These are phyloP conservation scores for Drosophila neutralis DNA, from an alignment of 2,888 invertebrate genomes.

Conservation along the genomic window DNA sequence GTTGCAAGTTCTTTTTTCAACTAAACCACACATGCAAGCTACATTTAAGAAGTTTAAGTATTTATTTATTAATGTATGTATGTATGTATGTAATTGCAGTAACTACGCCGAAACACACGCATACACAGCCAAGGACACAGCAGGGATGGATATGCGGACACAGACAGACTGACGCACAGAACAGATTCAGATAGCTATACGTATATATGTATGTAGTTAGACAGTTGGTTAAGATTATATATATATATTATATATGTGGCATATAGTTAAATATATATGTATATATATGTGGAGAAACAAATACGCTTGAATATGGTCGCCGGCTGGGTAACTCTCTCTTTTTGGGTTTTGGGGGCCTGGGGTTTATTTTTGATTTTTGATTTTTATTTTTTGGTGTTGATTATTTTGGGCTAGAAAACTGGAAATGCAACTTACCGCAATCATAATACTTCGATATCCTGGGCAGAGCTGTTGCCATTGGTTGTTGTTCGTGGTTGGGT, in stretches of 20 bases:
- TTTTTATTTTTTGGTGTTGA: not conserved
- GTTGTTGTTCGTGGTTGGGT: slow-evolving; percentile 51
- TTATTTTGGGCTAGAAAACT: slow-evolving; percentile 13
- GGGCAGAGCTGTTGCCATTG: slow-evolving; percentile 86
- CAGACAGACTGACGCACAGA: slow-evolving; percentile 17
- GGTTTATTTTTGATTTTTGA: not conserved
- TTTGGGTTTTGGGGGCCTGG: slow-evolving; percentile 7
- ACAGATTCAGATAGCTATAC: slow-evolving; percentile 28
- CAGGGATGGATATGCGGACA: not conserved
- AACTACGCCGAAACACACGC: slow-evolving; percentile 9
- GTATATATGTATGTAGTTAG: slow-evolving; percentile 16
- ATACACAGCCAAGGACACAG: slow-evolving; percentile 4
- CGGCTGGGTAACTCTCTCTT: slow-evolving; percentile 27
- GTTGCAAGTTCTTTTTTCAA: slow-evolving; percentile 2
- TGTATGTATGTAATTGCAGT: slow-evolving; percentile 6
- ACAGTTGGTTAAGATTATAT: slow-evolving; percentile 1
- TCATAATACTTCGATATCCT: slow-evolving; percentile 88
- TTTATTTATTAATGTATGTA: not conserved
- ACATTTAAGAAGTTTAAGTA: slow-evolving; percentile 3
- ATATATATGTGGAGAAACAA: not conserved
- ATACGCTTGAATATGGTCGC: slow-evolving; percentile 16
- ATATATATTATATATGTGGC: slow-evolving; percentile 4
- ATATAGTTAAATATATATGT: slow-evolving; percentile 1
- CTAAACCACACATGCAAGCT: slow-evolving; percentile 41
- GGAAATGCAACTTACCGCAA: slow-evolving; percentile 86